These are phyloP conservation scores for Eupithecia centaureata DNA, from an alignment of 2,888 invertebrate genomes.

Conservation along the genomic window DNA sequence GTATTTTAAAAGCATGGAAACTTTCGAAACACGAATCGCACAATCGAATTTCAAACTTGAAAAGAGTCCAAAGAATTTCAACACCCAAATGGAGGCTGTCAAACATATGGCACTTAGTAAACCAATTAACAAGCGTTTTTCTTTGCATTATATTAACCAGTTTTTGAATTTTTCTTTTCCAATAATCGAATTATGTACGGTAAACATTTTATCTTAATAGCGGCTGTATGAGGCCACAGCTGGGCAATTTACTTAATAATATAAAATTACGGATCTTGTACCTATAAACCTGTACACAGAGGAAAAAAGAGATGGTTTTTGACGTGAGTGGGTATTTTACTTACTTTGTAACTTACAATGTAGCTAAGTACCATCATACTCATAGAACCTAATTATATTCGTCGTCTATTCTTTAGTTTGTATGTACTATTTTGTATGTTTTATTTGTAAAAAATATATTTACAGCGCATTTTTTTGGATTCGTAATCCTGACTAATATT, in stretches of 20 bases:
- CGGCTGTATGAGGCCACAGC: constrained; percentile 58
- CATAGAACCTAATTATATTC: too few species aligned
- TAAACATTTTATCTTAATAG: constrained; percentile 75
- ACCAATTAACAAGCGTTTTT: constrained; percentile 7
- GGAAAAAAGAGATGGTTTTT: constrained; percentile 31
- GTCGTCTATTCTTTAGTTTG: too few species aligned
- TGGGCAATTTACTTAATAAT: constrained; percentile 77
- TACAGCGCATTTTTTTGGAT: too few species aligned
- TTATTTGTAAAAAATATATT: too few species aligned
- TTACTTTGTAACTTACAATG: not conserved
- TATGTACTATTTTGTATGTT: too few species aligned
- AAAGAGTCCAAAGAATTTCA: constrained; percentile 1
- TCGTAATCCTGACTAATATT: too few species aligned
- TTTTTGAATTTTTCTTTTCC: constrained; percentile 49
- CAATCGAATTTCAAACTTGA: constrained; percentile 3
- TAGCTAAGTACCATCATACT: too few species aligned
- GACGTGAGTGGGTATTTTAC: constrained; percentile 10
- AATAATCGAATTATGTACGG: constrained; percentile 77
- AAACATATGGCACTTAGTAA: constrained; percentile 21
- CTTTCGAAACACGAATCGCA: too few species aligned
- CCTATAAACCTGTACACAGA: constrained; percentile 59
- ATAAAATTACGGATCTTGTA: constrained; percentile 69
- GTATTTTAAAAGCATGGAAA: not conserved
- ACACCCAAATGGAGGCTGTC: constrained; percentile 1
- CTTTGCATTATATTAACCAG: constrained; percentile 1